phyloP scores from a whole-genome alignment of 2,113 vertebrate genomes.

The Phocoena phocoena region DNA sequence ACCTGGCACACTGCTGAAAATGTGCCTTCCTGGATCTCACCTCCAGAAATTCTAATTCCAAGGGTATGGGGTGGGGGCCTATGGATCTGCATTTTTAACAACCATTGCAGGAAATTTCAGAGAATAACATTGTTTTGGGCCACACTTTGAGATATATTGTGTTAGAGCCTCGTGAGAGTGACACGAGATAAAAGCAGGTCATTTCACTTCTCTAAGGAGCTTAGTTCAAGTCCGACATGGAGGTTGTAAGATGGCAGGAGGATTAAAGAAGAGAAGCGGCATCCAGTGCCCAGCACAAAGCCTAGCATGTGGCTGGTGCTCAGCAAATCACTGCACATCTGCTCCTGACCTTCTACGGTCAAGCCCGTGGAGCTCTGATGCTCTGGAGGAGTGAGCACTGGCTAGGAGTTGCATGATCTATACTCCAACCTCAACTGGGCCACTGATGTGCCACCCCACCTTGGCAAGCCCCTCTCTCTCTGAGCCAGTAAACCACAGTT shows the following conservation, averaged over 20 bases:
- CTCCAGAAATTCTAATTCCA: slow-evolving; percentile 8
- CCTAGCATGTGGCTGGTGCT: accelerated
- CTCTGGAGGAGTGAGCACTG: background rate
- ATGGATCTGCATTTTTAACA: background rate
- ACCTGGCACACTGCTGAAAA: background rate
- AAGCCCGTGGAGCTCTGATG: background rate
- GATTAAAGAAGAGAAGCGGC: no score
- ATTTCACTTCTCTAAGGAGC: background rate
- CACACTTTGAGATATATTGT: background rate
- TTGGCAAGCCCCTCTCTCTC: background rate
- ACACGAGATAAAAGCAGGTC: background rate
- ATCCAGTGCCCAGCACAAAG: background rate
- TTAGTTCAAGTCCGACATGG: background rate
- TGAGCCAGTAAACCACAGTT: background rate
- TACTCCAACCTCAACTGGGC: background rate
- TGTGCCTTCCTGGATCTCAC: background rate
- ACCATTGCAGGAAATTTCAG: background rate
- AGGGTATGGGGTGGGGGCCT: background rate
- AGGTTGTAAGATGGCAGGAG: background rate
- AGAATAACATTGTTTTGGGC: background rate
- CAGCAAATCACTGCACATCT: accelerated
- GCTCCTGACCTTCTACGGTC: background rate
- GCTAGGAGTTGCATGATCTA: background rate
- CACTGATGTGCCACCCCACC: background rate
- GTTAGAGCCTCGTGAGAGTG: background rate